Conservation (phyloP, 2,888 invertebrate genomes). For the Lasius platythorax region DNA sequence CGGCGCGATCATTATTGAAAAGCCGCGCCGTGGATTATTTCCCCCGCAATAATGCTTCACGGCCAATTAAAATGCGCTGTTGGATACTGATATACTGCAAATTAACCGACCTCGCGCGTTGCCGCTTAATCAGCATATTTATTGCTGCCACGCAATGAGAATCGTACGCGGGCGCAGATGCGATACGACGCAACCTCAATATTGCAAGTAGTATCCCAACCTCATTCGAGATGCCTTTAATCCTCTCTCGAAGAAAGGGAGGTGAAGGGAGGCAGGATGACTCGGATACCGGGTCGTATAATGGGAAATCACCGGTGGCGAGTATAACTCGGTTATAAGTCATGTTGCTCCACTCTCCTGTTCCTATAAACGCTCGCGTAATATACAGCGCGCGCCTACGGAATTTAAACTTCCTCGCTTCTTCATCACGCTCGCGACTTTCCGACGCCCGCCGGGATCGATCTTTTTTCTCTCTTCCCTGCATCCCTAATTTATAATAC, state of each 20-base stretch:
- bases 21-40: conserved; percentile 67
- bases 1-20: conserved; percentile 54
- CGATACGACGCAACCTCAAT: conserved; percentile 58
- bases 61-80: conserved; percentile 76
- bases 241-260: conserved; percentile 57
- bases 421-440: conserved; percentile 25
- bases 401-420: conserved; percentile 45
- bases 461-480: not conserved
- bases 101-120: conserved; percentile 72
- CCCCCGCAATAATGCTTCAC: conserved; percentile 72
- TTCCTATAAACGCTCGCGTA: conserved; percentile 53
- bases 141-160: conserved; percentile 67
- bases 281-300: conserved; percentile 66
- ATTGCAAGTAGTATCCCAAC: conserved; percentile 67
- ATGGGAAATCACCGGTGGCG: conserved; percentile 62
- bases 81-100: conserved; percentile 77
- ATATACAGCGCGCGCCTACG: conserved; percentile 43
- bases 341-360: conserved; percentile 58
- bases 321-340: conserved; percentile 53
- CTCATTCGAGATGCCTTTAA: conserved; percentile 66
- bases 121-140: conserved; percentile 77
- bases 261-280: conserved; percentile 55
- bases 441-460: conserved; percentile 2
- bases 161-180: conserved; percentile 55
- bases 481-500: conserved; percentile 16